Base-by-base conservation (phyloP, 2,888 invertebrate genomes). In the Microchrysa polita region DNA sequence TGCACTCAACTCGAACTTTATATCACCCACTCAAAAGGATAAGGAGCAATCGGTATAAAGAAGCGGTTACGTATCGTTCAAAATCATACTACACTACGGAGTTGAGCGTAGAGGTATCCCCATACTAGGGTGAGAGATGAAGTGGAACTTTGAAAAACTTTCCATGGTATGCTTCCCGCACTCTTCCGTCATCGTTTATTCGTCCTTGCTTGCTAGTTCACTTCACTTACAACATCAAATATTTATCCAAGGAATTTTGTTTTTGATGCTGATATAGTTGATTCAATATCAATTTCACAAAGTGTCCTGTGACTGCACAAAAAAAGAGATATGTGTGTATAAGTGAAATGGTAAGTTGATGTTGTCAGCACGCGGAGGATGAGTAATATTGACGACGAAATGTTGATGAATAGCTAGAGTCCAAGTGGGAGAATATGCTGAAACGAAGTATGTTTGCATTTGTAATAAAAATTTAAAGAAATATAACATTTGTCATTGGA, bases 161-260 rank as follows among this genome's bases (percentile, higher is more conserved):
- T 34, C 27, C 2, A 34, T 34, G 27, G 27, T 34, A 34, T 34
- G 34, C 14, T 22, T 44, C 7, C 22, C n/a, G n/a, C 44, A 16
- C 40, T 34, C 65, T 44, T 48, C 48, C 65, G 12, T 2, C 69
- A 20, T 40, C 69, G 12, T 2, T n/a, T 12, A 22, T 57, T 53
- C 42, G 53, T 55, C 34, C 55, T 69, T 69, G 57, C 55, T 69
- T 69, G 57, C 57, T 55, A 69, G 69, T 69, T 69, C 40, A 42
- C 57, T 69, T 40, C 69, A 55, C 42, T 69, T 69, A 69, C 69
- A 69, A 20, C 57, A 69, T 69, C 42, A 69, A 69, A 69, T 69
- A 69, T 69, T 69, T 55, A 69, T 55, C 16, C 20, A 40, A 22
- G 57, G 55, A 69, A 69, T 65, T 65, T 65, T 65, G 65, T 65